Conservation (phyloP, 2,113 vertebrate species). For the Lophura nycthemera region DNA sequence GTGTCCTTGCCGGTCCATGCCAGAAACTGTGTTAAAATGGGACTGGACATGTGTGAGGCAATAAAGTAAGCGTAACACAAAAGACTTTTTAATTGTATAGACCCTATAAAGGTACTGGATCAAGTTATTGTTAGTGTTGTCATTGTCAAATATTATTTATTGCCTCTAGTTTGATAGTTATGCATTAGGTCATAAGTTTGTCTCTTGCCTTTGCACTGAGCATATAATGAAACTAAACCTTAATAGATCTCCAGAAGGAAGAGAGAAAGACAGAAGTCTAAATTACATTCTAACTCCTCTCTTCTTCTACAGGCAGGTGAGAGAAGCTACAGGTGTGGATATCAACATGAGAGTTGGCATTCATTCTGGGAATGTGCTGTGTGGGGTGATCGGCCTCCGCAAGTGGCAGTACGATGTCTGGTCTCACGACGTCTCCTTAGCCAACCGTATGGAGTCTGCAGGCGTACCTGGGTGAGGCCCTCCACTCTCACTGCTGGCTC, state of each 20-base stretch:
- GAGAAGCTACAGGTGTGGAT: conserved; percentile 94
- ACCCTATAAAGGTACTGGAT: background rate
- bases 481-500: fast-evolving
- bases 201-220: background rate
- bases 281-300: background rate
- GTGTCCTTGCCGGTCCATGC: conserved; percentile 95
- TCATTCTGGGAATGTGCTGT: conserved; percentile 96
- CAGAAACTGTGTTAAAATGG: conserved; percentile 99
- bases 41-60: conserved; percentile 97
- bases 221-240: background rate
- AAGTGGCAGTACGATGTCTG: conserved; percentile 99
- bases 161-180: background rate
- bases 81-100: background rate
- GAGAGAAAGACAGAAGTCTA: background rate
- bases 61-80: conserved; percentile 89
- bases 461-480: conserved; percentile 91
- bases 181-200: background rate
- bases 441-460: conserved; percentile 98
- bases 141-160: background rate
- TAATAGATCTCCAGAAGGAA: background rate
- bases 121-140: background rate
- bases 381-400: conserved; percentile 93
- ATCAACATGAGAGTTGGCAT: conserved; percentile 98
- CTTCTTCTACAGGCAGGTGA: conserved; percentile 85
- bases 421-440: conserved; percentile 97